These are phyloP conservation scores for Galendromus occidentalis DNA, from an alignment of 1,140 invertebrate species.

Conservation along the genomic window DNA sequence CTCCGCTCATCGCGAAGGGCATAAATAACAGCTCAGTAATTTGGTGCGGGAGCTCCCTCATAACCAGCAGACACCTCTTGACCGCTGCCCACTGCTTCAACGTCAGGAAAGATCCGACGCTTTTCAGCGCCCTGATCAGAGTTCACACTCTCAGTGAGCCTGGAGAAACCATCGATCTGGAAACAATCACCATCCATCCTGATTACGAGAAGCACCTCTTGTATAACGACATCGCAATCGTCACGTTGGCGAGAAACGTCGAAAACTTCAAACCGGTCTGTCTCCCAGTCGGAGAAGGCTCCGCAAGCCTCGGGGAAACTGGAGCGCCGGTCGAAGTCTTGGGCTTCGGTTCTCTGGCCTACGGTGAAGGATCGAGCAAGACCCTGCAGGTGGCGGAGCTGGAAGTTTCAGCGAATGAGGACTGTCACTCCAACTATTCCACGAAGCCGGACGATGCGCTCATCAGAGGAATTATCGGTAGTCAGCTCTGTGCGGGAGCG, in stretches of 20 bases:
- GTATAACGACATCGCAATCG: constrained; percentile 18
- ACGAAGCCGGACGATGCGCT: neutral
- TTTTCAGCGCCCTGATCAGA: neutral
- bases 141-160: neutral
- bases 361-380: constrained; percentile 13
- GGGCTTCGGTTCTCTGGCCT: constrained; percentile 17
- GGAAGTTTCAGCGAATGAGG: neutral
- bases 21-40: neutral
- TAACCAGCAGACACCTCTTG: neutral
- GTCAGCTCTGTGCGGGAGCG: neutral
- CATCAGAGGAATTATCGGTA: neutral
- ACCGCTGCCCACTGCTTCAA: neutral
- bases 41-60: neutral
- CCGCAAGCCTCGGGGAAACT: neutral
- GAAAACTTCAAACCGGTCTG: constrained; percentile 9
- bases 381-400: neutral
- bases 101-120: neutral
- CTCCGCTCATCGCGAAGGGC: neutral
- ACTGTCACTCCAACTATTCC: neutral
- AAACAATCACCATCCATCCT: constrained; percentile 15
- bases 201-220: constrained; percentile 13
- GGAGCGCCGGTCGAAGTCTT: constrained; percentile 11
- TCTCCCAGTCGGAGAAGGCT: constrained; percentile 13
- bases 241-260: neutral
- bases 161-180: neutral